Base-by-base conservation (phyloP, 2,797 vertebrate genomes). In the Falco berigora region DNA sequence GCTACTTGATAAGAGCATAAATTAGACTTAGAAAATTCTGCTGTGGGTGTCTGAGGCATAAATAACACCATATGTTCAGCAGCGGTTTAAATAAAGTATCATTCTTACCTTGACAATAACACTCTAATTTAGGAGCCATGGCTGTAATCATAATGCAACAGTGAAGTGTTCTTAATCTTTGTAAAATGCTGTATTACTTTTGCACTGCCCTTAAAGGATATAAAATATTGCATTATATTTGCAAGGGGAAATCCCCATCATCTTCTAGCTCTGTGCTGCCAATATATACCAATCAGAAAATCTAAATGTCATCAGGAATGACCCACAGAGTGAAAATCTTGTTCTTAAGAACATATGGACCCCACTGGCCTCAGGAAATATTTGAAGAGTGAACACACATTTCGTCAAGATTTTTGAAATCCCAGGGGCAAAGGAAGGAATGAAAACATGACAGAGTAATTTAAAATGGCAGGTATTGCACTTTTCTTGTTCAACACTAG, bases 301-400 rank as follows among this genome's bases (percentile, higher is more conserved):
- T 82, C 88, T 96, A 92, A 97, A 95, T 97, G 96, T 95, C 96
- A 80, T 94, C 92, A 97, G 81, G 85, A 97, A 91, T 93, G 97
- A 97, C 96, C 97, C 92, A 94, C 59, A 73, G 90, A 96, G 88
- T 93, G 90, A 98, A 97, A 97, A 97, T 96, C 93, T 97, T 96
- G 86, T 95, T 98, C 96, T 86, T 97, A 96, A 94, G 94, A 98
- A 96, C 97, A 98, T 98, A 97, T 97, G 98, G 97, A 97, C 96
- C 94, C 96, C 96, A 97, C 97, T 97, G 97, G 97, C 98, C 98
- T 98, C 98, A 98, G 98, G 98, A 98, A 98, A 98, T 98, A 97
- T 98, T 98, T 98, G 96, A 96, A 96, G 92, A 98, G 97, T 89
- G 90, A 94, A 97, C 95, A 97, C 96, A 98, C 95, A 97, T 98